Conservation (phyloP, 2,797 vertebrate genomes). For the Syndactyla subalaris region DNA sequence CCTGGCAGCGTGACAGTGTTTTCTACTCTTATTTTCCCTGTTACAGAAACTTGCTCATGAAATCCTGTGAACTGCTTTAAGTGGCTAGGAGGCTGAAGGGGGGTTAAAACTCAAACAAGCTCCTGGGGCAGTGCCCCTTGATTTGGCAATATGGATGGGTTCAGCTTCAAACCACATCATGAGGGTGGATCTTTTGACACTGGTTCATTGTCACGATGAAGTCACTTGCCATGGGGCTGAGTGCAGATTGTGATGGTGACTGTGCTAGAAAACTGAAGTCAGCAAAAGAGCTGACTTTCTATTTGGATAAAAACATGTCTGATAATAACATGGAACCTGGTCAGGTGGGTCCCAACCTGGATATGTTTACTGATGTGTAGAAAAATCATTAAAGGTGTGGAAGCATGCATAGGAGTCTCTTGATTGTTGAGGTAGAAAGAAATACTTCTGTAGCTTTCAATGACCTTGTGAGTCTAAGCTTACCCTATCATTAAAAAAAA, state of each 20-base stretch:
- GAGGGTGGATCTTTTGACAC: background rate
- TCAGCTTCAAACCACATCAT: accelerated
- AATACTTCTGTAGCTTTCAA: background rate
- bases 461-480: slow-evolving; percentile 25
- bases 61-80: background rate
- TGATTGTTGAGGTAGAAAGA: background rate
- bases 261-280: background rate
- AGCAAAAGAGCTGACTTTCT: background rate
- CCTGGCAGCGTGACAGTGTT: background rate
- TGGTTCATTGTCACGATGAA: background rate
- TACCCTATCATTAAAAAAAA: background rate
- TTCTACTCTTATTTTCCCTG: background rate
- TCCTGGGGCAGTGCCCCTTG: background rate
- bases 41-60: background rate
- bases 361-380: background rate
- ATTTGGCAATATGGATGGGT: background rate
- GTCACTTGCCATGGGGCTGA: background rate
- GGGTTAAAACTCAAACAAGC: background rate
- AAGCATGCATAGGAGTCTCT: background rate
- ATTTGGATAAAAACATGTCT: background rate
- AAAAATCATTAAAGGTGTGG: background rate
- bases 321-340: background rate
- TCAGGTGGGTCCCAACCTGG: background rate
- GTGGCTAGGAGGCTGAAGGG: background rate
- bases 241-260: background rate